A percentile compares a stretch with the other conserved stretches of the same genome.
Conservation (phyloP, 2,113 vertebrate species). For the Cynopterus brachyotis region DNA sequence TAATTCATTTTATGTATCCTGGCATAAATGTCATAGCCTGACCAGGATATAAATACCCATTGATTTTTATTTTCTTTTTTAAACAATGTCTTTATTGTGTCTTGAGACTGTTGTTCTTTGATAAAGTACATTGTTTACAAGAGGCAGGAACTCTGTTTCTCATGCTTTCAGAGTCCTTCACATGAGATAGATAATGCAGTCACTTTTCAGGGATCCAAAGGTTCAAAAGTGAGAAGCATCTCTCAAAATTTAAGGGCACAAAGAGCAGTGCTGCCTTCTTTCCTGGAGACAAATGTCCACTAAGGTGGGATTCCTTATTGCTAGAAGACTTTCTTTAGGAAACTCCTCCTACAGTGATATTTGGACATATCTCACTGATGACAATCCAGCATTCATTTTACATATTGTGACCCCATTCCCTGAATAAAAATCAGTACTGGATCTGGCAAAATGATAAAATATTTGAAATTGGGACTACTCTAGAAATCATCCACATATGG, state of each 20-base stretch:
- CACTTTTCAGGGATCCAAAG: not conserved
- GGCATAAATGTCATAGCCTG: slow-evolving; percentile 54
- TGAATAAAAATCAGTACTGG: slow-evolving; percentile 36
- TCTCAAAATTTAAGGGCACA: not conserved
- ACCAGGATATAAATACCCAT: slow-evolving; percentile 62
- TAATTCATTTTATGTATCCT: slow-evolving; percentile 47
- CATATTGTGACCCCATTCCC: slow-evolving; percentile 32
- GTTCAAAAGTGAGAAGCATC: slow-evolving; percentile 4
- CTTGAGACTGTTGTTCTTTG: slow-evolving; percentile 34
- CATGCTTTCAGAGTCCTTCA: not conserved
- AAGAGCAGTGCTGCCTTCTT: not conserved
- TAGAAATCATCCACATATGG: slow-evolving; percentile 62
- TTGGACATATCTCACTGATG: not conserved
- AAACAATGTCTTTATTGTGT: slow-evolving; percentile 36
- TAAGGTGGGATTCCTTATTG: not conserved
- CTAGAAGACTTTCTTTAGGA: not conserved
- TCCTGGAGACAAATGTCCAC: not conserved
- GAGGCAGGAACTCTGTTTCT: not conserved
- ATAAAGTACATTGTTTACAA: slow-evolving; percentile 20
- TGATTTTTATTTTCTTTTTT: not conserved
- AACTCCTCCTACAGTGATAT: not conserved
- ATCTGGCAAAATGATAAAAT: slow-evolving; percentile 63
- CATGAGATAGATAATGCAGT: not conserved
- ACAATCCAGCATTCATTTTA: not conserved
- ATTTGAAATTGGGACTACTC: slow-evolving; percentile 46